phyloP scores from a whole-genome alignment of 2,797 vertebrate species.

The Sebastolobus alascanus region DNA sequence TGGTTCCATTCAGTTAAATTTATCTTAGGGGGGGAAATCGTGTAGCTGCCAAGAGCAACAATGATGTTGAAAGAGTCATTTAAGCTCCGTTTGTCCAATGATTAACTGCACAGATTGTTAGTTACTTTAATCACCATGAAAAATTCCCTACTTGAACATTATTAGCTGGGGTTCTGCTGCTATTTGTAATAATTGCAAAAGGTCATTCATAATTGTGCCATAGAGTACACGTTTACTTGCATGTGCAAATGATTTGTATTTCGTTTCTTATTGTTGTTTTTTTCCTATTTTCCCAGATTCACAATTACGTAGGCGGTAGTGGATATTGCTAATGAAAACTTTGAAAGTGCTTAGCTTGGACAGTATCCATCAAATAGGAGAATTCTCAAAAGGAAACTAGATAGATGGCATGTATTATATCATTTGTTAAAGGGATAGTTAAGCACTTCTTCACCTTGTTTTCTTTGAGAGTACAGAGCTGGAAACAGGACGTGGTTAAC shows the following conservation, averaged over 20 bases:
- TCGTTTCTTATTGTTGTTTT: neutral
- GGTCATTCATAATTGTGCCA: neutral
- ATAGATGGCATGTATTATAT: neutral
- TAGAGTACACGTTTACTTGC: neutral
- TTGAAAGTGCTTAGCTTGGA: neutral
- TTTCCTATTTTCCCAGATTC: neutral
- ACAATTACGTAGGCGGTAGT: neutral
- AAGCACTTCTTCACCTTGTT: neutral
- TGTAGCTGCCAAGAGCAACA: conserved; percentile 10
- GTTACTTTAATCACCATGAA: neutral
- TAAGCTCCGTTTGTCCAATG: conserved; percentile 6
- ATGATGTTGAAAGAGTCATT: neutral
- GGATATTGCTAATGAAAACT: neutral
- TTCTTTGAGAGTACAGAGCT: neutral
- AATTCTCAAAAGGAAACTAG: neutral
- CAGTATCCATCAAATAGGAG: neutral
- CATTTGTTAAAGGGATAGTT: neutral
- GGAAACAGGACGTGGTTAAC: neutral
- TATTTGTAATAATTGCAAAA: neutral
- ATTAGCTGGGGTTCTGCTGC: neutral
- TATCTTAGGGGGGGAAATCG: neutral
- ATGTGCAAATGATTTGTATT: conserved; percentile 5
- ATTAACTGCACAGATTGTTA: neutral
- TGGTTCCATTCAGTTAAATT: neutral
- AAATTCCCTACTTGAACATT: neutral